Base-by-base conservation (phyloP, 2,113 vertebrate species). In the Mirounga angustirostris region DNA sequence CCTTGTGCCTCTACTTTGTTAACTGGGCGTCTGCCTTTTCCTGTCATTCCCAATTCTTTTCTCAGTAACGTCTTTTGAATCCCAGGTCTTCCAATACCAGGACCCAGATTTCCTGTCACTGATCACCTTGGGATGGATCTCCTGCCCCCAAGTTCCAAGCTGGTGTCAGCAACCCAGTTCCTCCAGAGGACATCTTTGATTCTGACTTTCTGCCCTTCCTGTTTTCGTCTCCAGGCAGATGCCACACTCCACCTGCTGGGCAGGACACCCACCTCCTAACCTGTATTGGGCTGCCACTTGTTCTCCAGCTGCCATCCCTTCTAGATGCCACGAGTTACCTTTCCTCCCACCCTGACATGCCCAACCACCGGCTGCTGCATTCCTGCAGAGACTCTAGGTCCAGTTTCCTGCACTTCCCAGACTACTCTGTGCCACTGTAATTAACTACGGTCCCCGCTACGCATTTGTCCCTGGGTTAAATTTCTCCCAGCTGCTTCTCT, bases 401-500 rank as follows among this genome's bases (percentile, higher is more conserved):
- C 33, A 21, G 3, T 61, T 65, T 73, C 33, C 56, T 84, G 54
- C 21, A 18, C 52, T 92, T 43, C 33, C 59, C 54, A 85, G 6
- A 54, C 11, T 50, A 21, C 46, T 46, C 26, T 58, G 0, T 73
- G 54, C 36, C 71, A 33, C 24, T 33, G 0, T 78, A 50, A 40
- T 30, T 52, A 43, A 11, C 63, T 33, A 24, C 22, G 9, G 50
- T n/a, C n/a, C 13, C 13, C 5, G 1, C 24, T 2, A 2, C 52
- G 63, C 50, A 43, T 46, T 58, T 36, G 56, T 98, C 52, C 30
- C 61, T 63, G 36, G 79, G 30, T 67, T 91, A 50, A 28, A 43
- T 43, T 91, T 94, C 54, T 16, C 58, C 69, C 15, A 93, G 30
- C 3, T 28, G 16, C 79, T 97, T 95, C n/a, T 89, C 15, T 43